Base-by-base conservation (phyloP, 2,113 vertebrate genomes). In the Aegithalos caudatus region DNA sequence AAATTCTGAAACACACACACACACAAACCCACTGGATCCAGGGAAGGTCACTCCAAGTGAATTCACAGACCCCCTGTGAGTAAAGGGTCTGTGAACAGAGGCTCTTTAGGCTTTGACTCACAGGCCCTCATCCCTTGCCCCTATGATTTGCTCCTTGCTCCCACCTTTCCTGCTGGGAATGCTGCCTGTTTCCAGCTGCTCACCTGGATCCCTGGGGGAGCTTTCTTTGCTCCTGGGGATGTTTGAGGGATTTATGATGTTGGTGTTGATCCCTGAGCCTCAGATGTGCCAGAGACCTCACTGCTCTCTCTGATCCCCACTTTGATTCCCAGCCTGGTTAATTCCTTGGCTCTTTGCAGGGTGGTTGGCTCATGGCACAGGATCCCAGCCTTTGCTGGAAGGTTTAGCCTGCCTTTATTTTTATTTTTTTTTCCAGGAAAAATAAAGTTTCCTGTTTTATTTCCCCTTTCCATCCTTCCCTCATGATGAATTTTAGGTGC, bases 261-360 rank as follows among this genome's bases (percentile, higher is more conserved):
- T 91, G 85, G 35, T 85, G 48, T 25, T 38, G 76, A 89, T 92
- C 81, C 44, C 51, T 47, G 65, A 73, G 86, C 60, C 88, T 80
- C 90, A 90, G 94, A 88, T 56, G 73, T 79, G 69, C 58, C 70
- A 23, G 62, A 12, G 64, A n/a, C 65, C 57, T 37, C 1, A 0
- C 45, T 54, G n/a, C 47, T 86, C 54, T 29, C 23, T 45, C 81
- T 17, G 2, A 58, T 50, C 19, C 4, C 48, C 27, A 5, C 76
- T 92, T 45, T 69, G 65, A 79, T 83, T 70, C 40, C 84, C 71
- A 90, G 66, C 86, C 69, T 47, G 37, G 83, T 37, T 72, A 42
- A 82, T 48, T 76, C 79, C 79, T 69, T 38, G 74, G 87, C 58
- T 89, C 67, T 64, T 61, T 15, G 70, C 37, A 73, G 78, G 35